Evolutionary conservation across 2,797 vertebrate genomes (phyloP).

Genomic region (Odontamblyopus lacepedii): DNA sequence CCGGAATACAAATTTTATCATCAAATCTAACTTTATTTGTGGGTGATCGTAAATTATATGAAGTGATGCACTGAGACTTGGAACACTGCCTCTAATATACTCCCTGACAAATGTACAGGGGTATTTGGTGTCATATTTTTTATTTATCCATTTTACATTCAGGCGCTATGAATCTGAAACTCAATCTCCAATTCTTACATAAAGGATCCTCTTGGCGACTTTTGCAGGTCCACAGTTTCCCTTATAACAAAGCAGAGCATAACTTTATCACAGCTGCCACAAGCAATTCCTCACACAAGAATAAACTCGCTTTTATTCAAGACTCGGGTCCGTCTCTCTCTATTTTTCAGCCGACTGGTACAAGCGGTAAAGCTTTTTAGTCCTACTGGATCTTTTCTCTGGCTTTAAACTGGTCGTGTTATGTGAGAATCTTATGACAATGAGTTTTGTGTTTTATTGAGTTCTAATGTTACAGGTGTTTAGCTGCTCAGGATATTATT

Average conservation of each 20-base stretch:
- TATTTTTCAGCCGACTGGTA: background rate
- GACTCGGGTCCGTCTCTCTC: background rate
- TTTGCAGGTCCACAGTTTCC: background rate
- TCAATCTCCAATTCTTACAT: background rate
- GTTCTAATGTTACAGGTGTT: too few relatives aligned
- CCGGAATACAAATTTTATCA: conserved; percentile 3
- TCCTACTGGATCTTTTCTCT: background rate
- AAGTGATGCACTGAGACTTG: background rate
- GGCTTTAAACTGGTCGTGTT: background rate
- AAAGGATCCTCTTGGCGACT: background rate
- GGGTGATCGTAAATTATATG: background rate
- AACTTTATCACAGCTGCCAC: conserved; percentile 5
- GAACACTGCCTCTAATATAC: too few relatives aligned
- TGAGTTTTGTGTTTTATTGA: background rate
- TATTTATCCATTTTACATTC: background rate
- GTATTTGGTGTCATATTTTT: background rate
- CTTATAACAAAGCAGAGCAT: conserved; percentile 6
- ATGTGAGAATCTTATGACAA: background rate
- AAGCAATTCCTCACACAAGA: conserved; percentile 5
- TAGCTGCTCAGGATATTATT: too few relatives aligned
- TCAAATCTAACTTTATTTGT: background rate
- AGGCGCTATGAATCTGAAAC: background rate
- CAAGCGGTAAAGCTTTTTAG: background rate
- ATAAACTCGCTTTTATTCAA: background rate
- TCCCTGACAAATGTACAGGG: background rate